Evolutionary conservation across 2,888 invertebrate species (phyloP).

Genomic region (Imbricaverruca yamaguchii): DNA sequence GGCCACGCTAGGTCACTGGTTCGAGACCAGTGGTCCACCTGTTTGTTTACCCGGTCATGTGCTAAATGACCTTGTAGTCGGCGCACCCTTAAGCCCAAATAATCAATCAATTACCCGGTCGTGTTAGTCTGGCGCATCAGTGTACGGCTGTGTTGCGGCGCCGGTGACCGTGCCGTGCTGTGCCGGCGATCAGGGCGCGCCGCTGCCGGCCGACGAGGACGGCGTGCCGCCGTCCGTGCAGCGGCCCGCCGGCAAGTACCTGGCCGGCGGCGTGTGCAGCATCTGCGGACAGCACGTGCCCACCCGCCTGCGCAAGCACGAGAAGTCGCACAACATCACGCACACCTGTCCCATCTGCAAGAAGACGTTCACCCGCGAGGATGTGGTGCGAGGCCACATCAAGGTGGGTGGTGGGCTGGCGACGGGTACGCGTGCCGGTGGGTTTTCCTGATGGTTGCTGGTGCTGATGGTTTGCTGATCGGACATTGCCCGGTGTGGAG

Average conservation of each 20-base stretch:
- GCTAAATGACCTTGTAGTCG: too few species aligned
- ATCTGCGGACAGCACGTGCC: conserved; percentile 15
- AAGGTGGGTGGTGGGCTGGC: not conserved
- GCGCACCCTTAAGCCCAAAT: too few species aligned
- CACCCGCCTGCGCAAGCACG: not conserved
- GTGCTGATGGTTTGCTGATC: too few species aligned
- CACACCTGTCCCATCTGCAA: conserved; percentile 20
- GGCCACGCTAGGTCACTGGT: too few species aligned
- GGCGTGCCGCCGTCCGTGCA: not conserved
- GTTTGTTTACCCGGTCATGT: too few species aligned
- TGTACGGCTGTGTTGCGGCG: too few species aligned
- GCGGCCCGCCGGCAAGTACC: not conserved
- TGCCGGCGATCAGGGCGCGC: not conserved
- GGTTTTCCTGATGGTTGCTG: too few species aligned
- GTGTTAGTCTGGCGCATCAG: too few species aligned
- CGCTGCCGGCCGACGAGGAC: not conserved
- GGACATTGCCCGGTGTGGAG: too few species aligned
- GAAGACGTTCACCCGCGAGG: not conserved
- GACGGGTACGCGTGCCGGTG: too few species aligned
- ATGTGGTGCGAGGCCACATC: conserved; percentile 15
- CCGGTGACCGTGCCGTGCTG: not conserved
- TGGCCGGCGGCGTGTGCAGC: not conserved
- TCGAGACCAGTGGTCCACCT: too few species aligned
- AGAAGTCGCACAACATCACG: not conserved
- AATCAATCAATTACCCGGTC: too few species aligned